Evolutionary conservation across 1,140 invertebrate species (phyloP).

Genomic region (Penaeus chinensis): DNA sequence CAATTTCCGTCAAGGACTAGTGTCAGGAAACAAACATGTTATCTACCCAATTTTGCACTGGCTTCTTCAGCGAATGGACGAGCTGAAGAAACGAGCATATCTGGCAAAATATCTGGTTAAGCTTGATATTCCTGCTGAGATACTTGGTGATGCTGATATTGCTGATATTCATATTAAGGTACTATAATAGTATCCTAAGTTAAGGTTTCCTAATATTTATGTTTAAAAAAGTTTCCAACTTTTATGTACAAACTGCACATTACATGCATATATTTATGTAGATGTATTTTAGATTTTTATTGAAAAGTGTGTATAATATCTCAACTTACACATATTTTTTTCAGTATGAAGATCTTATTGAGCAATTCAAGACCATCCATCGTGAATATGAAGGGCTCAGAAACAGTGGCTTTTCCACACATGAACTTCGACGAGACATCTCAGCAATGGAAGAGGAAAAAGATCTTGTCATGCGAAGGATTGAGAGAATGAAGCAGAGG

Average conservation of each 20-base stretch:
- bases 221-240: not conserved
- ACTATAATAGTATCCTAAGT: slow-evolving; percentile 30
- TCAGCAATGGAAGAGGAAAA: slow-evolving; percentile 85
- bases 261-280: not conserved
- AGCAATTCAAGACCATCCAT: slow-evolving; percentile 85
- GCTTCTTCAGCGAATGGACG: slow-evolving; percentile 78
- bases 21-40: slow-evolving; percentile 74
- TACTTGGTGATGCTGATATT: slow-evolving; percentile 82
- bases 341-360: slow-evolving; percentile 82
- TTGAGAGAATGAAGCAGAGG: slow-evolving; percentile 79
- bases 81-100: slow-evolving; percentile 85
- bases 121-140: slow-evolving; percentile 84
- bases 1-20: slow-evolving; percentile 65
- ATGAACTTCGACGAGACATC: slow-evolving; percentile 75
- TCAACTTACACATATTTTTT: not conserved
- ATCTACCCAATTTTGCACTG: slow-evolving; percentile 84
- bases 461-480: slow-evolving; percentile 79
- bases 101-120: slow-evolving; percentile 81
- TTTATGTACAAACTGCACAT: not conserved
- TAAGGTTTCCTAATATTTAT: not conserved
- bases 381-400: slow-evolving; percentile 79
- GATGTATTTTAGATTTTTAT: not conserved
- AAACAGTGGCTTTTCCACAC: slow-evolving; percentile 73
- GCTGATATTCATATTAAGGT: slow-evolving; percentile 78
- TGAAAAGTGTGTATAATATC: not conserved